Evolutionary conservation across 2,797 vertebrate species (phyloP), one percentile per base, ranked within the genome.

Genomic region (Acanthopagrus latus): DNA sequence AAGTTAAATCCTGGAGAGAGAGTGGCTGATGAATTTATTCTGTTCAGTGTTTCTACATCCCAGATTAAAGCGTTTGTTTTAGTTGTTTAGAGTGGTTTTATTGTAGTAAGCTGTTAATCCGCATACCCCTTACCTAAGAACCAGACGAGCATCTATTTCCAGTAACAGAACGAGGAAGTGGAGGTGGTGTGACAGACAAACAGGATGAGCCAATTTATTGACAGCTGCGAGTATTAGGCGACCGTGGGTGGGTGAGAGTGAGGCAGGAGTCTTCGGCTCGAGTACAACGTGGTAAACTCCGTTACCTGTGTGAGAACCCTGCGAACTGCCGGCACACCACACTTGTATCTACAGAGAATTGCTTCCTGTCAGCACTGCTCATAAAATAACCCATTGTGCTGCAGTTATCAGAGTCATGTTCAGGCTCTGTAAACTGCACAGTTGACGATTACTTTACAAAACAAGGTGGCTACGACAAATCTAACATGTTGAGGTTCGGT

Each of bases 151-250:
- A 11, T 63, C 83, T 82, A 84, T 90, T 85, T 80, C 23, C 21
- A 70, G 73, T 18, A 55, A 57, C 72, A 80, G 50, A 47, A 63
- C 2, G 65, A 57, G 55, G 55, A 63, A 76, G 47, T 2, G 0
- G 57, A 16, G 17, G 18, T 7, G 48, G 57, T 5, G 41, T 11
- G 1, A 51, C 43, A 58, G 55, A 78, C 64, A 81, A 81, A 84
- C 66, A 74, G 52, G 78, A 80, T 86, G 75, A 86, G 67, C 71
- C 71, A 43, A 66, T 81, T 68, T 79, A 83, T 74, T 74, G 75
- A 80, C 83, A 80, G 72, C 63, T 52, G 29, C 63, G 51, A 55
- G 50, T 54, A 69, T 77, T 68, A 71, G 60, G 12, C 54, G 58
- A 62, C 55, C n/a, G 44, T 17, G 10, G 65, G 14, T 55, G 46